A percentile compares a stretch with the other conserved stretches of the same genome.
These are phyloP conservation scores for Lophius piscatorius DNA, from an alignment of 2,113 vertebrate species.

Conservation along the genomic window DNA sequence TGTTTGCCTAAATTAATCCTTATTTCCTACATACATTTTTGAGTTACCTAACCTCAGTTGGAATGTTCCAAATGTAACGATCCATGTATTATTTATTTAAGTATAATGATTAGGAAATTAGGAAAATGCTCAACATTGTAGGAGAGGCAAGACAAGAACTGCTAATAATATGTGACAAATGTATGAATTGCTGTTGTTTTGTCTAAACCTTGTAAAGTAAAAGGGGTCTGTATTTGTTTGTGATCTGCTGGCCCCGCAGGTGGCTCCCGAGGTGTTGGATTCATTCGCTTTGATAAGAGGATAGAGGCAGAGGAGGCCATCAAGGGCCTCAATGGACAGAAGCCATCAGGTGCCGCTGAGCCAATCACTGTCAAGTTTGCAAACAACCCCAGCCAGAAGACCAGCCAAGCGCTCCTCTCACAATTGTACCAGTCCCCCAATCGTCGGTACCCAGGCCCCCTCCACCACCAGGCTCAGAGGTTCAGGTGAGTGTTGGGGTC, in stretches of 20 bases:
- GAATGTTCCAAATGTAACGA: too few species aligned
- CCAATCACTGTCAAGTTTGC: slow-evolving; percentile 99
- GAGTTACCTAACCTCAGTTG: neutral
- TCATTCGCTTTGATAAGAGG: slow-evolving; percentile 99
- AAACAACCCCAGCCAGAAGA: slow-evolving; percentile 99
- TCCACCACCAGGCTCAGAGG: slow-evolving; percentile 99
- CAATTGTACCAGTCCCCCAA: slow-evolving; percentile 99
- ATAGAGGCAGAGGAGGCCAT: slow-evolving; percentile 99
- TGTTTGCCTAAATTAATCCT: too few species aligned
- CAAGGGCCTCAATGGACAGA: slow-evolving; percentile 99
- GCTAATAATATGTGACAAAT: neutral
- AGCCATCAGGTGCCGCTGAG: slow-evolving; percentile 97
- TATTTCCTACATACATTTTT: too few species aligned
- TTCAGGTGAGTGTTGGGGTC: slow-evolving; percentile 91
- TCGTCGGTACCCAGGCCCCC: slow-evolving; percentile 96
- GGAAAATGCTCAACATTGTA: too few species aligned
- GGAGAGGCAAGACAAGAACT: too few species aligned
- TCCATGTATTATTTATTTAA: too few species aligned
- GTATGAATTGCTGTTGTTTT: neutral
- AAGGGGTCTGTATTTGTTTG: slow-evolving; percentile 73
- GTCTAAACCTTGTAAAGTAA: slow-evolving; percentile 72
- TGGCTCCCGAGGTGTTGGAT: slow-evolving; percentile 98
- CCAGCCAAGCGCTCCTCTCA: slow-evolving; percentile 98
- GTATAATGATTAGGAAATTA: too few species aligned
- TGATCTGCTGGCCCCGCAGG: slow-evolving; percentile 88